These are phyloP conservation scores for Leistus spinibarbis DNA, from an alignment of 2,888 invertebrate species.

Conservation along the genomic window DNA sequence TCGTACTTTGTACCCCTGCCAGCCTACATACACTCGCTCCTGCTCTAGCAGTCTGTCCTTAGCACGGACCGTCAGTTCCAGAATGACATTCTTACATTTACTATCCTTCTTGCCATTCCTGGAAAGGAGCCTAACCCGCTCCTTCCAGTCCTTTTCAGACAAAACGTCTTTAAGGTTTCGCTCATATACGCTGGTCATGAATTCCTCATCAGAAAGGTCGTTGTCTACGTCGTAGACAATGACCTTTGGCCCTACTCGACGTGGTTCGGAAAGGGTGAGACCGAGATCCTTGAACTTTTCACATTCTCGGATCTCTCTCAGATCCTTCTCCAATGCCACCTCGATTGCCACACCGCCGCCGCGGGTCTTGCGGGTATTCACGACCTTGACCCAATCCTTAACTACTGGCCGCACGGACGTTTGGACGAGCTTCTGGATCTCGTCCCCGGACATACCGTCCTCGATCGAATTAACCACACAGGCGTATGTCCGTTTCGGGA, in stretches of 20 bases:
- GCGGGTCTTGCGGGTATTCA: background rate
- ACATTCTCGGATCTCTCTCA: background rate
- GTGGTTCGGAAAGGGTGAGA: background rate
- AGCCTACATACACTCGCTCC: background rate
- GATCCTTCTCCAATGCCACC: background rate
- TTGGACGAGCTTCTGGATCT: too few relatives aligned
- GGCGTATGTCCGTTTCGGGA: too few relatives aligned
- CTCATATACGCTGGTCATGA: background rate
- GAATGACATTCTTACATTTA: background rate
- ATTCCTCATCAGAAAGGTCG: background rate
- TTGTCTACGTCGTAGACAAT: background rate
- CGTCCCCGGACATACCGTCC: too few relatives aligned
- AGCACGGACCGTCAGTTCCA: background rate
- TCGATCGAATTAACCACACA: too few relatives aligned
- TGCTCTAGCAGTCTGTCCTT: background rate
- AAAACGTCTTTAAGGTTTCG: background rate
- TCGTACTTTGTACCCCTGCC: background rate
- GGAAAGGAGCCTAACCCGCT: background rate
- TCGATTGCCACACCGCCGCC: background rate
- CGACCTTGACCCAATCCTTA: background rate
- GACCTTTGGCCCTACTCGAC: background rate
- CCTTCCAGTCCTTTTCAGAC: background rate
- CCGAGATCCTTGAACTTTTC: background rate
- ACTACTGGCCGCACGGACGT: background rate
- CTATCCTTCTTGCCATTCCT: background rate